phyloP scores from a whole-genome alignment of 2,888 invertebrate genomes.

The Macrosoma leucophasiata region DNA sequence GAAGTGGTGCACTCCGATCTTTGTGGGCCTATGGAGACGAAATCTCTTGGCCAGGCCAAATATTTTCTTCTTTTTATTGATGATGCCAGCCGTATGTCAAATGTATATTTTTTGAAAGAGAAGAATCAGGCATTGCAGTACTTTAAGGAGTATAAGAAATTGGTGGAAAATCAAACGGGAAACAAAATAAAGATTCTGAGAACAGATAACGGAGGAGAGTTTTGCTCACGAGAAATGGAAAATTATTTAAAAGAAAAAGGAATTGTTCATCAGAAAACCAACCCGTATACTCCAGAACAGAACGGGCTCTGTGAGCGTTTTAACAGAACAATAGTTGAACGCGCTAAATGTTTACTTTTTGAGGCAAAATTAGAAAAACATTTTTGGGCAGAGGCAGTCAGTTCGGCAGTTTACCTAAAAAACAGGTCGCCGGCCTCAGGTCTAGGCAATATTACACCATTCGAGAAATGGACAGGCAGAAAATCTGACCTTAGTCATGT shows the following conservation, averaged over 20 bases:
- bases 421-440: neutral
- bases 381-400: too few species aligned
- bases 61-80: too few species aligned
- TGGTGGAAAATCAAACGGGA: conserved; percentile 24
- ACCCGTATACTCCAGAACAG: conserved; percentile 32
- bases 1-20: conserved; percentile 13
- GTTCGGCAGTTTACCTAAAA: too few species aligned
- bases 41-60: too few species aligned
- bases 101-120: too few species aligned
- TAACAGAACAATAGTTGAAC: conserved; percentile 19
- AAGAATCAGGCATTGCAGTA: too few species aligned
- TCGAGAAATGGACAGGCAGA: conserved; percentile 17
- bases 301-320: conserved; percentile 27
- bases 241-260: conserved; percentile 19
- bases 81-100: too few species aligned
- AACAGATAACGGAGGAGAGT: conserved; percentile 18
- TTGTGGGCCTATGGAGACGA: too few species aligned
- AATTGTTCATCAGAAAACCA: conserved; percentile 33
- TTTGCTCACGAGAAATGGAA: conserved; percentile 11
- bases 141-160: conserved; percentile 4
- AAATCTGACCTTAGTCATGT: conserved; percentile 20
- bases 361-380: too few species aligned
- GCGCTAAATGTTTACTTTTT: too few species aligned
- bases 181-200: conserved; percentile 25
- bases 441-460: conserved; percentile 9